A percentile compares a stretch with the other conserved stretches of the same genome.
Conservation (phyloP, 2,797 vertebrate genomes). For the Mormyrus hasselquistii region DNA sequence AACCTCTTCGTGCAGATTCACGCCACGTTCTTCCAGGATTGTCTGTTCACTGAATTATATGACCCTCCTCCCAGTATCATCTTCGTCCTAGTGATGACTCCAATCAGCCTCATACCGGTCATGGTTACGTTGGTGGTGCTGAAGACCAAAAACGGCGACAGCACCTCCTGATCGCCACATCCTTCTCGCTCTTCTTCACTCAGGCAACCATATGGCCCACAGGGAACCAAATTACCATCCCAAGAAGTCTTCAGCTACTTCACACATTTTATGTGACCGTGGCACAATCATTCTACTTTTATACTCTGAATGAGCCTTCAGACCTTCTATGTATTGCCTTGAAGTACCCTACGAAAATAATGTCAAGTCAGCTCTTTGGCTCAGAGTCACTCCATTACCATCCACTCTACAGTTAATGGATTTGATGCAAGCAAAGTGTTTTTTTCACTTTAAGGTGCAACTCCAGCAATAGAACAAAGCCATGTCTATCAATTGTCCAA, state of each 20-base stretch:
- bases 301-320: neutral
- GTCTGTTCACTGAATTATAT: slow-evolving; percentile 44
- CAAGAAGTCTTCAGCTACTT: neutral
- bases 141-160: slow-evolving; percentile 63
- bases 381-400: neutral
- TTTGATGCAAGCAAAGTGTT: neutral
- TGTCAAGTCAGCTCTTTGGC: neutral
- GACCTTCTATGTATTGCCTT: neutral
- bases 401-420: neutral
- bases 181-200: neutral
- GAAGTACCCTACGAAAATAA: neutral
- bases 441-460: neutral
- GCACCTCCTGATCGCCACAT: slow-evolving; percentile 46
- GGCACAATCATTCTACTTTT: neutral
- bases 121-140: slow-evolving; percentile 60
- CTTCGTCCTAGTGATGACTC: slow-evolving; percentile 57
- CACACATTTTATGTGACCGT: neutral
- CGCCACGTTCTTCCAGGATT: slow-evolving; percentile 51
- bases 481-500: neutral
- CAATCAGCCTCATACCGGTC: slow-evolving; percentile 63
- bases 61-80: slow-evolving; percentile 46
- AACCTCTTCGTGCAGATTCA: slow-evolving; percentile 57
- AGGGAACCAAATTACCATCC: neutral
- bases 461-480: neutral
- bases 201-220: neutral